Evolutionary conservation across 2,113 vertebrate genomes (phyloP), one percentile per base, ranked within the genome.

Genomic region (Cichladusa arquata): DNA sequence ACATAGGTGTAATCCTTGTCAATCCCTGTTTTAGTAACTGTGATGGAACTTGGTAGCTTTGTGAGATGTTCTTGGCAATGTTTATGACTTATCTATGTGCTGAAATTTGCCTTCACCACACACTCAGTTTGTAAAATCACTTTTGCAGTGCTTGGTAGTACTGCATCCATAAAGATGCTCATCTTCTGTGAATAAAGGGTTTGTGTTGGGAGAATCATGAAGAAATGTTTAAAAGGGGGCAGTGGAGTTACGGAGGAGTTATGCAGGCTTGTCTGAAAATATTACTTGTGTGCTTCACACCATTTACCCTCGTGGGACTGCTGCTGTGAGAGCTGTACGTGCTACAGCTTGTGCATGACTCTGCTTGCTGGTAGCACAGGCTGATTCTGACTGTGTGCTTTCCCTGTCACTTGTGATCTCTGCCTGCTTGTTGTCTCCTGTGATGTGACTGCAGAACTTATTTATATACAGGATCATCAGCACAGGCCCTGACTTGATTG

Each of bases 231-330:
- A 48, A 64, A 47, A 47, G 19, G 16, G 12, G 19, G 14, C 19
- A 64, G 33, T 28, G 36, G 10, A 66, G 4, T 61, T 69, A 19
- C 28, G 20, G 31, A 24, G 36, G 9, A 66, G 4, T 61, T 69
- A 20, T 31, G 20, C 40, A 73, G 58, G 19, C 33, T 45, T 53
- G 19, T 58, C 34, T 25, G 31, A 66, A 47, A 36, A 31, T 1
- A 1, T 38, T 65, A 9, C 18, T 72, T 65, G 19, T 33, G 42
- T 2, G 3, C 12, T 36, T 45, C 34, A 18, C 67, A 28, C 9
- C 5, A 1, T 23, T 72, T 60, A 70, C 28, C 12, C 26, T 8
- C 0, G 0, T 4, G 31, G 25, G 31, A 44, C 64, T 44, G 38
- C 34, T 47, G 29, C 60, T 70, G 33, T 26, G 25, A 58, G 51